Percentiles rank a stretch among this genome's conserved stretches.
These are phyloP conservation scores for Chrosomus eos DNA, from an alignment of 2,797 vertebrate species.

Conservation along the genomic window DNA sequence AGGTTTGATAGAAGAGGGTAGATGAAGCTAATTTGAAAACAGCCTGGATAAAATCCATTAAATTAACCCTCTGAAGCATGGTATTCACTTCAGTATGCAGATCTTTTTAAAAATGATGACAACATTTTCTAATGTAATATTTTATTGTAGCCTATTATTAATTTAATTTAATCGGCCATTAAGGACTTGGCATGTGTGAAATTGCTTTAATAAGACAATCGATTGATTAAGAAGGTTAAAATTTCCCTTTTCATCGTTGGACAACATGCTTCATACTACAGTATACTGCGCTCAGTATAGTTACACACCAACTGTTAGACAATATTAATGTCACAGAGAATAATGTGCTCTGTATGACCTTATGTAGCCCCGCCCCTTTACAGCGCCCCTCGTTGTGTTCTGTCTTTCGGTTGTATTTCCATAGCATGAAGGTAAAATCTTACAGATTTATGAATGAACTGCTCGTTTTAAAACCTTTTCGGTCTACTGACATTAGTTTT, in stretches of 20 bases:
- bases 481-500: background rate
- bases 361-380: too few species aligned
- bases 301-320: background rate
- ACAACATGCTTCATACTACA: too few species aligned
- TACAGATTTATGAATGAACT: background rate
- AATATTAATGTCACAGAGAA: too few species aligned
- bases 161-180: background rate
- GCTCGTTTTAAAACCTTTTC: background rate
- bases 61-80: background rate
- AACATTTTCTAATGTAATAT: background rate
- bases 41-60: background rate
- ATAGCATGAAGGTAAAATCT: background rate
- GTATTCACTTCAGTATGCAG: background rate
- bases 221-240: background rate
- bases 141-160: background rate
- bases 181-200: background rate
- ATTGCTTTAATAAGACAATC: background rate
- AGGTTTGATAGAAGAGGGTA: conserved; percentile 20
- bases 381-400: too few species aligned
- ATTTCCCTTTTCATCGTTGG: background rate
- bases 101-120: background rate
- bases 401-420: background rate
- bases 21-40: background rate
- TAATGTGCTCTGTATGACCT: too few species aligned
- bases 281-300: background rate